phyloP scores from a whole-genome alignment of 2,113 vertebrate genomes.

The zebrafish (Danio rerio) region GRCz12tu NC_133191.1:48873501-48874000 shows the following conservation, averaged over 20 bases:
- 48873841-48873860: constrained; percentile 47
- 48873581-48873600: not conserved
- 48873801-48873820: not conserved
- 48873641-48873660: constrained; percentile 2
- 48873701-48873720: constrained; percentile 43
- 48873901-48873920: constrained; percentile 31
- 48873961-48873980: constrained; percentile 5
- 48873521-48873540: too few relatives aligned
- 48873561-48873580: too few relatives aligned
- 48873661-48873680: constrained; percentile 13
- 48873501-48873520: too few relatives aligned
- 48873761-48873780: too few relatives aligned
- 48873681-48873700: constrained; percentile 42
- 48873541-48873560: too few relatives aligned
- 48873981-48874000: not conserved
- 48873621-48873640: not conserved
- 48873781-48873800: too few relatives aligned
- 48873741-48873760: constrained; percentile 45
- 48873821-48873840: constrained; percentile 30
- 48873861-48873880: not conserved
- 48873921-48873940: constrained; percentile 16
- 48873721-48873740: constrained; percentile 25
- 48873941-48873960: constrained; percentile 4
- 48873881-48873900: constrained; percentile 5
- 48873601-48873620: not conserved